Base-by-base conservation (phyloP, 2,888 invertebrate genomes). In the Apotomis capreana region DNA sequence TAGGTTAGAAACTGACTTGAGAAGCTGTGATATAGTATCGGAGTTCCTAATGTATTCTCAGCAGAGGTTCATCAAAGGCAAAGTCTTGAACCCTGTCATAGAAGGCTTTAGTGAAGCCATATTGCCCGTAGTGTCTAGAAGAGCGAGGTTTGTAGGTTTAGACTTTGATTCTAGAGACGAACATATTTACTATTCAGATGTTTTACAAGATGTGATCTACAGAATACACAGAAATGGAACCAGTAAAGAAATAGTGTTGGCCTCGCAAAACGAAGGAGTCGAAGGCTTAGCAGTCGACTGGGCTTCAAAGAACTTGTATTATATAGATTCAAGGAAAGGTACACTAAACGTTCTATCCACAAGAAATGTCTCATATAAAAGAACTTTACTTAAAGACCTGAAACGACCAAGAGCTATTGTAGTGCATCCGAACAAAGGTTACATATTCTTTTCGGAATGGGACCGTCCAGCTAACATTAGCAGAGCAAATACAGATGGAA, bases 161-260 rank as follows among this genome's bases (percentile, higher is more conserved):
- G 99, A 99, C 85, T 99, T 98, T 83, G 99, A 99, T 87, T 96
- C 98, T 0, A 93, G 96, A 65, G 97, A 97, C 78, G 96, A 97
- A 81, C 97, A 97, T 81, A 98, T 99, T 77, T 99, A 99, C 88
- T 99, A 99, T 88, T 99, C 99, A 0, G 99, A 99, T 85, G 99
- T 99, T 0, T 94, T 99, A 26, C 97, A 98, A 89, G 98, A 99
- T 86, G 98, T 98, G 0, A 98, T 98, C 76, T 98, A 98, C 86
- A 92, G 96, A 36, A 96, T 97, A 0, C 96, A 96, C 80, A 94
- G 96, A 74, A 97, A 96, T 79, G 97, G 97, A 60, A 96, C 96
- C 0, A 95, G 96, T 0, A 95, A 96, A 40, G 98, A 98, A 89
- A 98, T 98, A 70, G 98, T 99, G 0, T 87, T 99, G 52, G 98